phyloP scores from a whole-genome alignment of 1,140 invertebrate genomes.

The Drosophila baimaii region DNA sequence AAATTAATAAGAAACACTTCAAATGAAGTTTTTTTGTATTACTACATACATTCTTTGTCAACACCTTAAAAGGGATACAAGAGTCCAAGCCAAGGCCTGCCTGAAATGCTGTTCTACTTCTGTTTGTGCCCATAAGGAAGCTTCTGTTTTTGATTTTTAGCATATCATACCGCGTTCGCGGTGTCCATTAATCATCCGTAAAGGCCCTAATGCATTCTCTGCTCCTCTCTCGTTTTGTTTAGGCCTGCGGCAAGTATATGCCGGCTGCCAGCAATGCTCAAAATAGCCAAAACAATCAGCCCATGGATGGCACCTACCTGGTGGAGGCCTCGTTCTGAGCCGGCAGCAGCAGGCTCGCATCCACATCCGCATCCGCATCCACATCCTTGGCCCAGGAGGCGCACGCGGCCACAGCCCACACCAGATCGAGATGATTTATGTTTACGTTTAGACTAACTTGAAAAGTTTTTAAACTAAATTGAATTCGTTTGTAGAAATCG shows the following conservation, averaged over 20 bases:
- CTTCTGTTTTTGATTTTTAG: constrained; percentile 17
- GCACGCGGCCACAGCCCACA: constrained; percentile 18
- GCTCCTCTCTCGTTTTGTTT: constrained; percentile 42
- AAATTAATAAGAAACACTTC: background rate
- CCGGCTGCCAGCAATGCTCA: constrained; percentile 90
- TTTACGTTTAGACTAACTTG: constrained; percentile 74
- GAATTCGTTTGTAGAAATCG: constrained; percentile 68
- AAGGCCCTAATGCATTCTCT: constrained; percentile 38
- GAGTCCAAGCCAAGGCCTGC: background rate
- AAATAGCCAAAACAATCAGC: constrained; percentile 90
- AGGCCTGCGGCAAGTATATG: constrained; percentile 93
- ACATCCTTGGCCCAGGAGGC: constrained; percentile 14
- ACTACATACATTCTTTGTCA: too few relatives aligned
- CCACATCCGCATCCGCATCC: constrained; percentile 16
- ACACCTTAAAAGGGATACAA: background rate
- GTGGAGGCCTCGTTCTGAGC: constrained; percentile 91
- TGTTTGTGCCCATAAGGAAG: background rate
- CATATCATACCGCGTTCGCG: constrained; percentile 6
- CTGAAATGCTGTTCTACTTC: background rate
- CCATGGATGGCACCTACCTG: constrained; percentile 92
- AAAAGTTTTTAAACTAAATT: constrained; percentile 79
- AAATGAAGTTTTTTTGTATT: background rate
- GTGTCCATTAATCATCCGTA: constrained; percentile 18
- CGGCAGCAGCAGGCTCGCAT: constrained; percentile 14
- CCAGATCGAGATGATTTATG: constrained; percentile 67